These are phyloP conservation scores for Calliphora vomitoria DNA, from an alignment of 2,888 invertebrate species.

Conservation along the genomic window DNA sequence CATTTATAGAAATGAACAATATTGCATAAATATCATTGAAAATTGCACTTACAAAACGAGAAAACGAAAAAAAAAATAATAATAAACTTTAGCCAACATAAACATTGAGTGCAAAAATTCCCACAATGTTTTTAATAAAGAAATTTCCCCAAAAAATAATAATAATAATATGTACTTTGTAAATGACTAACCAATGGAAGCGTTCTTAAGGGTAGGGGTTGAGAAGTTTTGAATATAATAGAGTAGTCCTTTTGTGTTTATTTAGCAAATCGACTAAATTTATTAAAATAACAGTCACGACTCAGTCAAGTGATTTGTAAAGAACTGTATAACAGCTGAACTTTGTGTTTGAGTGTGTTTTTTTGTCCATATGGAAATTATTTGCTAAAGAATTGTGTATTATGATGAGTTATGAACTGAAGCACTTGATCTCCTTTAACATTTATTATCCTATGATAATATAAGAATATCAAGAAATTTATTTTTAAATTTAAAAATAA, in stretches of 20 bases:
- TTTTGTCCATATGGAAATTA: conserved; percentile 46
- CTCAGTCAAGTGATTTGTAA: conserved; percentile 35
- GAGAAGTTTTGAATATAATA: not conserved
- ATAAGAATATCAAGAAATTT: conserved; percentile 67
- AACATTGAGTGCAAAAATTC: conserved; percentile 72
- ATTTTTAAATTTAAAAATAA: conserved; percentile 61
- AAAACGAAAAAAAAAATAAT: conserved; percentile 5
- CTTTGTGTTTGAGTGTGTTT: not conserved
- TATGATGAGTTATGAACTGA: conserved; percentile 50
- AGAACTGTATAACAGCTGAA: conserved; percentile 9
- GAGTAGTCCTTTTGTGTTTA: conserved; percentile 76
- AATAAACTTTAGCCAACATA: conserved; percentile 47
- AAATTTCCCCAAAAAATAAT: conserved; percentile 3
- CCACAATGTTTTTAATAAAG: conserved; percentile 52
- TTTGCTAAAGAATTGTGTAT: conserved; percentile 23
- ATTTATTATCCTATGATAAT: conserved; percentile 70
- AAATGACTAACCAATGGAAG: not conserved
- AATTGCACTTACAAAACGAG: conserved; percentile 52
- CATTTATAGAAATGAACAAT: conserved; percentile 56
- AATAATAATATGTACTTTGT: not conserved
- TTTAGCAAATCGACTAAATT: conserved; percentile 83
- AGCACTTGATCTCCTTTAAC: conserved; percentile 72
- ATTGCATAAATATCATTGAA: conserved; percentile 64
- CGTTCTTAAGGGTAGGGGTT: not conserved
- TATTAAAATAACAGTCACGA: conserved; percentile 80